Conservation (phyloP, 2,797 vertebrate genomes). For the Melanotaenia pygmaea region DNA sequence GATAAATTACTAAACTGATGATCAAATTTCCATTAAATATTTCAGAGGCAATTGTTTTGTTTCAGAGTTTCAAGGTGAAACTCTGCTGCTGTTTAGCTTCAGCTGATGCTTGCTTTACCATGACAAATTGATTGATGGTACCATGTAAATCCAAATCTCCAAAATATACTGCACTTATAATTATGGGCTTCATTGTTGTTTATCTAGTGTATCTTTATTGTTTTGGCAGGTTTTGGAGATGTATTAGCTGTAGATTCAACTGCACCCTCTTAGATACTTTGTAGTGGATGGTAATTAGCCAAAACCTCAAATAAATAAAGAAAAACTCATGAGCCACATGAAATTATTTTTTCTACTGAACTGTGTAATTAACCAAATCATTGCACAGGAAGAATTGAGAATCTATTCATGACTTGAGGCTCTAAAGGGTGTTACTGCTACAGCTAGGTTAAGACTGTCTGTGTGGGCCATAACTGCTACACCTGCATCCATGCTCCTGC, state of each 20-base stretch:
- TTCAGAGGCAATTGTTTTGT: slow-evolving; percentile 30
- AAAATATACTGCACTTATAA: neutral
- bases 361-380: neutral
- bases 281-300: neutral
- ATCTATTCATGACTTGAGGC: neutral
- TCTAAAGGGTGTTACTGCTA: neutral
- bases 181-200: neutral
- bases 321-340: too few species aligned
- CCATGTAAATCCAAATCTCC: neutral
- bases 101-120: neutral
- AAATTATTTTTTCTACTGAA: neutral
- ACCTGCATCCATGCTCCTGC: too few species aligned
- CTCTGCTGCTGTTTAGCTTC: neutral
- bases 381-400: neutral
- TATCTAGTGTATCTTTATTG: neutral
- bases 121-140: neutral
- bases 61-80: slow-evolving; percentile 7
- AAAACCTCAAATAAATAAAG: neutral
- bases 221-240: neutral
- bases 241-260: neutral
- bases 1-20: slow-evolving; percentile 20
- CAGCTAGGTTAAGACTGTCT: neutral
- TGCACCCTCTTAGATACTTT: neutral
- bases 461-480: neutral
- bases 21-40: slow-evolving; percentile 45